Evolutionary conservation across 2,888 invertebrate genomes (phyloP), one percentile per base, ranked within the genome.

Genomic region (Onchidella celtica): DNA sequence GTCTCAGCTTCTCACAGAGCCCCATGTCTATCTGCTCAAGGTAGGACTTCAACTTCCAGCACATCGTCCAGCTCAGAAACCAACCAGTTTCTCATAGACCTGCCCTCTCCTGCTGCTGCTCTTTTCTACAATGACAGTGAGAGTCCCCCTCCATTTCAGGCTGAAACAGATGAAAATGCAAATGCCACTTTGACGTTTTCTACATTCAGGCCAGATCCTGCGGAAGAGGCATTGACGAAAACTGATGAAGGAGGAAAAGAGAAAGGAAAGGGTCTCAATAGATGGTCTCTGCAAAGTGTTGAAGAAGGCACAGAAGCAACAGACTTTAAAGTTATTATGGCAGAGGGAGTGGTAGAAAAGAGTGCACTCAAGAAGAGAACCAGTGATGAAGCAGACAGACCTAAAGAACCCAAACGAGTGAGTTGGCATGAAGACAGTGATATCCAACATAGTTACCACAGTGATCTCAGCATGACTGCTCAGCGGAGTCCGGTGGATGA

Each of bases 391-490:
- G 11, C 38, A 32, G 75, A 74, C 32, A 74, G 61, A 32, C 70
- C 79, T 3, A 74, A 34, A 29, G 87, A 87, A 74, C 83, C 84
- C 9, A 89, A 89, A 65, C 84, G 89, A 24, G 89, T 89, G 21
- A 89, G 89, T 79, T 89, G 88, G 85, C 89, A 89, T 81, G 89
- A 88, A 77, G 86, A 86, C 34, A 63, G 82, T 9, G 85, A 85
- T 40, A 57, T 79, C 21, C 77, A 76, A 34, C 84, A 86, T 34
- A 85, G 86, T 80, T 82, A 84, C 83, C 82, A 84, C 79, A 81
- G 86, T 68, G 83, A 84, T 55, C 61, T 87, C 78, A 83, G 87
- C 47, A 81, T 85, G 82, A 74, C 81, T 38, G 86, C 85, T 29
- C 78, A 85, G 81, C 68, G 84, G 9, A 86, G 86, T 66, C 86